Conservation (phyloP, 2,888 invertebrate species). For the Conchocele bisecta region DNA sequence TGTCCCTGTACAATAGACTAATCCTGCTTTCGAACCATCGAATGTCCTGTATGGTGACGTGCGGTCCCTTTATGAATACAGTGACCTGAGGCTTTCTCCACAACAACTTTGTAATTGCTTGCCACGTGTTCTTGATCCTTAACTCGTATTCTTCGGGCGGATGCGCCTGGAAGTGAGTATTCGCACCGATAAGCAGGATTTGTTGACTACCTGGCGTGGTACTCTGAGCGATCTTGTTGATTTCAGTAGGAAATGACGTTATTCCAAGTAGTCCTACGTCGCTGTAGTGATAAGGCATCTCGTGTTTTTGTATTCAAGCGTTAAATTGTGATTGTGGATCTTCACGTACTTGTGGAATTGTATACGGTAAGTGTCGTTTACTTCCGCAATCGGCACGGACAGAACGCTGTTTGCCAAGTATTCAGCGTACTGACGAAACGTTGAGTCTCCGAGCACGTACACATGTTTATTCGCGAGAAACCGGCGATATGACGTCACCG, state of each 20-base stretch:
- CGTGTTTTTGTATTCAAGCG: constrained; percentile 41
- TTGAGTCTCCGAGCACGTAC: constrained; percentile 42
- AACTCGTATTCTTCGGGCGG: constrained; percentile 18
- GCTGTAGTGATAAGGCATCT: constrained; percentile 44
- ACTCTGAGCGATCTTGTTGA: constrained; percentile 3
- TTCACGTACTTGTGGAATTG: too few relatives aligned
- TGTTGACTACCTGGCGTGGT: constrained; percentile 9
- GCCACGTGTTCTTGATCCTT: constrained; percentile 1
- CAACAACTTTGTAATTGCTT: constrained; percentile 12
- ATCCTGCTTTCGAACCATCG: constrained; percentile 41
- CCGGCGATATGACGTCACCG: neutral
- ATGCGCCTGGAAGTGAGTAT: constrained; percentile 38
- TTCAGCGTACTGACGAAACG: constrained; percentile 35
- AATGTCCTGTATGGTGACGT: constrained; percentile 22
- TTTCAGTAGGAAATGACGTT: constrained; percentile 15
- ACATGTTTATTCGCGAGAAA: constrained; percentile 44
- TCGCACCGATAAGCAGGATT: constrained; percentile 32
- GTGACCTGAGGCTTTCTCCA: constrained; percentile 30
- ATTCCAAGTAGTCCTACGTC: constrained; percentile 31
- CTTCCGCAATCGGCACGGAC: neutral
- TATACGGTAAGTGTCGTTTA: too few relatives aligned
- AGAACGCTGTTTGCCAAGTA: constrained; percentile 27
- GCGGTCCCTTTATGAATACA: constrained; percentile 44
- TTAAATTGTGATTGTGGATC: too few relatives aligned
- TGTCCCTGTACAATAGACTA: constrained; percentile 22